Evolutionary conservation across 2,888 invertebrate species (phyloP), one percentile per base, ranked within the genome.

Genomic region (Macrophya annulata): DNA sequence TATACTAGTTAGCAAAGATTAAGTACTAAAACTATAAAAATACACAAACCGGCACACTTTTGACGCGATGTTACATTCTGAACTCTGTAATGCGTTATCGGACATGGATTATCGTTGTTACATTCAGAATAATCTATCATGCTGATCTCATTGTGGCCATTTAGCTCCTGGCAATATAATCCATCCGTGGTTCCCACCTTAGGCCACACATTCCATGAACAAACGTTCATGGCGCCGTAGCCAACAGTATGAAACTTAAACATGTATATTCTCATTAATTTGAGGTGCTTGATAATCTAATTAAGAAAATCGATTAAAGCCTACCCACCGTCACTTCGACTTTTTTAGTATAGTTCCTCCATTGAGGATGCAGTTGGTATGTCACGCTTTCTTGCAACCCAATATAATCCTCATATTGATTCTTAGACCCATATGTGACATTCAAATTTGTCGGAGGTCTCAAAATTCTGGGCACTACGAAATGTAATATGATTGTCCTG

Each of bases 341-440:
- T 86, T 88, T 88, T 55, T 89, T 89, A 5, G 89, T 88, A 71
- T 90, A 87, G 25, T 74, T 84, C 86, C 88, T 88, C 90, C 91
- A 90, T 3, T 86, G 86, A 1, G 91, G 88, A 86, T 92, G 95
- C 85, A 96, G 94, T 62, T 94, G 93, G 87, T 95, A 95, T 0
- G 93, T 93, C 68, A 94, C 94, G 85, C 94, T 94, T 85, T 95
- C 91, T 40, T 94, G 93, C 0, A 95, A 95, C 76, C 95, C 93
- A 15, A 95, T 93, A 86, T 95, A 96, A 90, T 96, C 96, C 92
- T 96, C 96, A 84, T 94, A 94, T 86, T 94, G 90, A 88, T 95
- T 94, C 45, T 90, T 90, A 79, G 91, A 93, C 9, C 85, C 85
- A 68, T 81, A 79, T 6, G 77, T 85, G 25, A 84, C 55, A 81